phyloP scores from a whole-genome alignment of 1,140 invertebrate genomes.

The Latrodectus geometricus region DNA sequence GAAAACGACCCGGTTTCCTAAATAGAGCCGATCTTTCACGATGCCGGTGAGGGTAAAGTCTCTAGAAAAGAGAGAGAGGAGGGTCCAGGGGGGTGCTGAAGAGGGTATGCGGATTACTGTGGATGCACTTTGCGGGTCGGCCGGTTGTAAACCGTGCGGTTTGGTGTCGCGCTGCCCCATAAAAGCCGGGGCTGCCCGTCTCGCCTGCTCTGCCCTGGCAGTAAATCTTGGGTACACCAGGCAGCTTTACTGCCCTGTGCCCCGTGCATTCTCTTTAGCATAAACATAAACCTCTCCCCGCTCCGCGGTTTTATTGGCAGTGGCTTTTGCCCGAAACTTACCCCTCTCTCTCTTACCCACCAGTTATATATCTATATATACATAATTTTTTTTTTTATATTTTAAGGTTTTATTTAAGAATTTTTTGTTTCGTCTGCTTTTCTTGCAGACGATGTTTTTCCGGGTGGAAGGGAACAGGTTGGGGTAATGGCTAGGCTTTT shows the following conservation, averaged over 20 bases:
- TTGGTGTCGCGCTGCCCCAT: constrained; percentile 59
- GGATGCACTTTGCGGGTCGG: constrained; percentile 52
- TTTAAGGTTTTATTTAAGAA: background rate
- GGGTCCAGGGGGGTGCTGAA: background rate
- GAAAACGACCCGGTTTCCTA: constrained; percentile 15
- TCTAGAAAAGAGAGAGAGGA: background rate
- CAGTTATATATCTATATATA: constrained; percentile 7
- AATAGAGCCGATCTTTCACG: constrained; percentile 57
- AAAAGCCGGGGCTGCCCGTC: constrained; percentile 40
- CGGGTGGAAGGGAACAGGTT: constrained; percentile 46
- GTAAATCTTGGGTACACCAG: constrained; percentile 42
- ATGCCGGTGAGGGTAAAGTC: constrained; percentile 31
- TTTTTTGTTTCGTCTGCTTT: constrained; percentile 23
- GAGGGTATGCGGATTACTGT: constrained; percentile 46
- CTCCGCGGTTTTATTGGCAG: constrained; percentile 48
- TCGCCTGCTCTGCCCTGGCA: constrained; percentile 18
- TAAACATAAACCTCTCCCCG: constrained; percentile 53
- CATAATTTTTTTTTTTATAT: background rate
- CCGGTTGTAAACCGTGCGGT: constrained; percentile 59
- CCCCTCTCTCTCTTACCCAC: background rate
- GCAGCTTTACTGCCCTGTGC: constrained; percentile 39
- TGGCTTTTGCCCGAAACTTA: constrained; percentile 14
- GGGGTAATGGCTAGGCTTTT: constrained; percentile 44
- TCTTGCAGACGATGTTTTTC: constrained; percentile 39
- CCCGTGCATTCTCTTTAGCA: constrained; percentile 48